Conservation (phyloP, 2,113 vertebrate genomes). For the Cyanocitta stelleri region DNA sequence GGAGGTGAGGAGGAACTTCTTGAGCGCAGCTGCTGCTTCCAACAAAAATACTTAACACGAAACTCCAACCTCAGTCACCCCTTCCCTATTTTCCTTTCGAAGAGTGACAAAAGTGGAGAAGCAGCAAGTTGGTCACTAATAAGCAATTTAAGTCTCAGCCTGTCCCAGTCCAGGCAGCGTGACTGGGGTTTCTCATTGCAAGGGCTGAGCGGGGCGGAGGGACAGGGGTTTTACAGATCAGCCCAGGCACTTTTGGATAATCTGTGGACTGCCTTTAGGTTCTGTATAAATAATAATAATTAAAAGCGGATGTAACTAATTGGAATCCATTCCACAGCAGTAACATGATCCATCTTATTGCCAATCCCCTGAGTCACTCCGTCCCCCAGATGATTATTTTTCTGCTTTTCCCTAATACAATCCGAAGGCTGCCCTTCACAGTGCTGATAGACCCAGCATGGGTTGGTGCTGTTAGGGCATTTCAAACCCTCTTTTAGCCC, state of each 20-base stretch:
- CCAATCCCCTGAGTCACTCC: neutral
- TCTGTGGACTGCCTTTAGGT: conserved; percentile 4
- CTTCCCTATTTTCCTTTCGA: neutral
- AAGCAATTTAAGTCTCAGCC: neutral
- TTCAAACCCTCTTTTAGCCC: neutral
- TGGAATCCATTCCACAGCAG: neutral
- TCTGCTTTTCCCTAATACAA: neutral
- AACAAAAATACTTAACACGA: neutral
- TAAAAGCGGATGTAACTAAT: conserved; percentile 34
- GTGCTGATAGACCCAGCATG: fast-evolving
- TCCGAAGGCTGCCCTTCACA: neutral
- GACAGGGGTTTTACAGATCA: neutral
- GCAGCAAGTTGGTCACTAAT: neutral
- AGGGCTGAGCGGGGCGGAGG: neutral
- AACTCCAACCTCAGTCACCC: neutral
- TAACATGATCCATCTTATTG: conserved; percentile 11
- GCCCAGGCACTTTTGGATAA: neutral
- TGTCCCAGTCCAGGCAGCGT: neutral
- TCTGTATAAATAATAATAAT: conserved; percentile 28
- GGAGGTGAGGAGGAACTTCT: neutral
- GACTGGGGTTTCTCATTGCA: neutral
- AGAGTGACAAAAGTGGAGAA: neutral
- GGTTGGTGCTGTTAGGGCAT: neutral
- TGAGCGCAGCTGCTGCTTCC: neutral
- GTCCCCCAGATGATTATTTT: neutral